These are phyloP conservation scores for Streptopelia turtur DNA, from an alignment of 2,797 vertebrate genomes.

Conservation along the genomic window DNA sequence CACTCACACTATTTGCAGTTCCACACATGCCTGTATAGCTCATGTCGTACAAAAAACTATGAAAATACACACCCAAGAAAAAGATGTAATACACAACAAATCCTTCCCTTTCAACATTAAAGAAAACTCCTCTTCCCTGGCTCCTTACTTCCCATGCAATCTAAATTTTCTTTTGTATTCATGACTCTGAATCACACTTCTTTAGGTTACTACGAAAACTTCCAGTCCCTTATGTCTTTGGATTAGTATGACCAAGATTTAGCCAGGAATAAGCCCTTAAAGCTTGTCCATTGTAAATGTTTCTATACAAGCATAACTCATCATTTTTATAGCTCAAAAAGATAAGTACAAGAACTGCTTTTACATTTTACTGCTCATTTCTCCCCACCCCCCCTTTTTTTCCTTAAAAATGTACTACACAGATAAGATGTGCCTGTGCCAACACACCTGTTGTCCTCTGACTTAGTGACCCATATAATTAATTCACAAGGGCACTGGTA, in stretches of 20 bases:
- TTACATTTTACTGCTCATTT: background rate
- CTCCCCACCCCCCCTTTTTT: accelerated
- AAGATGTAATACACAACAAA: background rate
- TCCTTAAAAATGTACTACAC: background rate
- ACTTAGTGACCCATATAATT: background rate
- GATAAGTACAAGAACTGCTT: background rate
- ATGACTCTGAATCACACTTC: background rate
- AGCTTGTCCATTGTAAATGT: background rate
- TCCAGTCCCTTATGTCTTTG: background rate
- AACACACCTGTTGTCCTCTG: background rate
- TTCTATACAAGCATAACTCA: background rate
- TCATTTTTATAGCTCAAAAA: background rate
- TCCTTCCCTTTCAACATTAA: background rate
- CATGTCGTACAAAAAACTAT: background rate
- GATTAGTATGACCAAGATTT: background rate
- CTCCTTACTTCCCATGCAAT: background rate
- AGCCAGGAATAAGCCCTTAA: background rate
- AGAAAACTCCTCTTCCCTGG: background rate
- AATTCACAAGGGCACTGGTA: background rate
- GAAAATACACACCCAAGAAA: background rate
- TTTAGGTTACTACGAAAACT: background rate
- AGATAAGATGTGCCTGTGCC: background rate
- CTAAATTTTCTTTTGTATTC: background rate
- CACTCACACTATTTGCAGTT: background rate
- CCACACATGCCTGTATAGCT: background rate